phyloP scores from a whole-genome alignment of 2,797 vertebrate species.

The Mormyrus hasselquistii region DNA sequence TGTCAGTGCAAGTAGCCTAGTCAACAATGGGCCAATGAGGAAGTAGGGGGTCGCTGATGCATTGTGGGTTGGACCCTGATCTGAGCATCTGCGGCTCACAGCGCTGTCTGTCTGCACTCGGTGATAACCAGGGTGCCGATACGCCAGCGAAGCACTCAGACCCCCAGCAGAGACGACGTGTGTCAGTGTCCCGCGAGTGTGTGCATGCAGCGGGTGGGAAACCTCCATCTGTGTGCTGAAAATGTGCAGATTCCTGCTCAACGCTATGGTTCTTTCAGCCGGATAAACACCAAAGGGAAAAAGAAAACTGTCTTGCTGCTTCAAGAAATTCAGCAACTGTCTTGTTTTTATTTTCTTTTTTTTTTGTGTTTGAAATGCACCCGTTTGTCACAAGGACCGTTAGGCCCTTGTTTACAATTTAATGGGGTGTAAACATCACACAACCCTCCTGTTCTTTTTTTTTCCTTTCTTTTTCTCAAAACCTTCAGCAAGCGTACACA shows the following conservation, averaged over 20 bases:
- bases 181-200: constrained; percentile 52
- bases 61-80: background rate
- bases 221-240: background rate
- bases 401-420: constrained; percentile 58
- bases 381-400: constrained; percentile 57
- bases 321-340: constrained; percentile 53
- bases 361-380: constrained; percentile 52
- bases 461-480: constrained; percentile 52
- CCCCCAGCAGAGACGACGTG: constrained; percentile 42
- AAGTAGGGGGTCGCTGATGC: background rate
- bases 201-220: background rate
- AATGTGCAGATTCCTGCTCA: background rate
- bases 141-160: constrained; percentile 47
- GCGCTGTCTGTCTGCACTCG: background rate
- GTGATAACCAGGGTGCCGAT: constrained; percentile 55
- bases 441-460: constrained; percentile 37
- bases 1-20: background rate
- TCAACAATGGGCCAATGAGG: background rate
- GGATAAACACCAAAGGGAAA: background rate
- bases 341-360: constrained; percentile 56
- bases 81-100: background rate
- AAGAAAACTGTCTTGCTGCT: constrained; percentile 35
- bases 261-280: background rate
- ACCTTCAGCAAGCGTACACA: constrained; percentile 57
- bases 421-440: constrained; percentile 45